Conservation (phyloP, 2,797 vertebrate species). For the Salmo trutta region DNA sequence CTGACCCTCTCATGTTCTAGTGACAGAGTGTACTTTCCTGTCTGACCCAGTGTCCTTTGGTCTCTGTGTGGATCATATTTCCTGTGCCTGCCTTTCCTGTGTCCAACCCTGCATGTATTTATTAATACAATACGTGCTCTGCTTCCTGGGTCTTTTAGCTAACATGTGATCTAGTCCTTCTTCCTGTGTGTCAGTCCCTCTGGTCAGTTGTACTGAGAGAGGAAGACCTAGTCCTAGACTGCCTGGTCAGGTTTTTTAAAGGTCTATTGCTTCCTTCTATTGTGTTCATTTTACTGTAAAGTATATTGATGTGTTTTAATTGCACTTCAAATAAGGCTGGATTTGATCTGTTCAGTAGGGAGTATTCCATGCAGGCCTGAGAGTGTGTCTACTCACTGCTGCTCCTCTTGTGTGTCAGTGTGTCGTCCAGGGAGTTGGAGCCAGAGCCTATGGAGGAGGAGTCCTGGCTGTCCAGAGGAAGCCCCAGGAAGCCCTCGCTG, state of each 20-base stretch:
- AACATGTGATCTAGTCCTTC: background rate
- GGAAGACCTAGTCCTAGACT: background rate
- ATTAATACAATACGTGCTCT: background rate
- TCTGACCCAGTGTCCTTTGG: background rate
- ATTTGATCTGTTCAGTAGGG: conserved; percentile 52
- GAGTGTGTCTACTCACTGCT: conserved; percentile 88
- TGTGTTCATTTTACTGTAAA: background rate
- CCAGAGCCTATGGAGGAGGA: conserved; percentile 97
- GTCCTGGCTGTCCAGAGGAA: conserved; percentile 92
- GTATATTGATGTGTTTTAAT: too few relatives aligned
- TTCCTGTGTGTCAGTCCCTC: background rate
- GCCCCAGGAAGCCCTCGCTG: conserved; percentile 87
- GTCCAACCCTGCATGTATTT: background rate
- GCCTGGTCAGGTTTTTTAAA: background rate
- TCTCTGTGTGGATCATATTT: background rate
- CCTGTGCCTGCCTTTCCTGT: background rate
- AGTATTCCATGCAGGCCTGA: background rate
- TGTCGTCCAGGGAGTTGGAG: conserved; percentile 95
- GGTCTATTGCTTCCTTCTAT: background rate
- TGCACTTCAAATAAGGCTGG: background rate
- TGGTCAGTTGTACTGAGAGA: background rate
- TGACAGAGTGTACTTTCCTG: background rate
- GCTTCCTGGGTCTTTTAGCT: background rate
- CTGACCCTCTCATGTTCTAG: background rate
- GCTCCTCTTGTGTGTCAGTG: conserved; percentile 89